Percentiles rank a stretch among this genome's conserved stretches.
Conservation (phyloP, 2,797 vertebrate species). For the Meda fulgida region DNA sequence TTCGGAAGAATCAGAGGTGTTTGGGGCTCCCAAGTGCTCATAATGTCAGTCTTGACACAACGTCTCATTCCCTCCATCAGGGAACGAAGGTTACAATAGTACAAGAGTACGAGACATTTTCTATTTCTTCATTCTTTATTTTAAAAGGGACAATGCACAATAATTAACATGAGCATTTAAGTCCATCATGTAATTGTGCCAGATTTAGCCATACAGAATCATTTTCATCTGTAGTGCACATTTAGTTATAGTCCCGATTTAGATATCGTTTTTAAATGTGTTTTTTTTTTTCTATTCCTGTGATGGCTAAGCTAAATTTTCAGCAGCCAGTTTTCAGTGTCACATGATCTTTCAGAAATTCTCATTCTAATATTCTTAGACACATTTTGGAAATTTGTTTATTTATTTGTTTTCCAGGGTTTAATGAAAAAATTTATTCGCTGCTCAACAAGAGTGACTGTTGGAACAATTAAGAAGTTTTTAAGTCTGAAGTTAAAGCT, state of each 20-base stretch:
- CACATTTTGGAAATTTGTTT: neutral
- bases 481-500: slow-evolving; percentile 98
- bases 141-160: neutral
- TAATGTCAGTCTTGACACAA: no score
- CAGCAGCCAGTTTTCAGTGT: neutral
- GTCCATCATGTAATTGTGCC: neutral
- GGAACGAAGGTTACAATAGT: neutral
- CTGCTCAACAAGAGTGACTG: slow-evolving; percentile 96
- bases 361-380: neutral
- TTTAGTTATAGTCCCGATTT: no score
- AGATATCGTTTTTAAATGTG: neutral
- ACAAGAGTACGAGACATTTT: neutral
- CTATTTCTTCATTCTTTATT: neutral
- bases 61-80: neutral
- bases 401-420: slow-evolving; percentile 76
- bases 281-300: neutral
- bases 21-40: no score
- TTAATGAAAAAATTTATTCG: slow-evolving; percentile 99
- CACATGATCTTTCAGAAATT: neutral
- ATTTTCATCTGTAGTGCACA: neutral
- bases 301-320: neutral
- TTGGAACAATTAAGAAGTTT: slow-evolving; percentile 99
- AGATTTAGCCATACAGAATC: neutral
- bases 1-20: no score
- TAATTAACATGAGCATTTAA: neutral